phyloP scores from a whole-genome alignment of 1,140 invertebrate genomes.

The Lepeophtheirus salmonis region DNA sequence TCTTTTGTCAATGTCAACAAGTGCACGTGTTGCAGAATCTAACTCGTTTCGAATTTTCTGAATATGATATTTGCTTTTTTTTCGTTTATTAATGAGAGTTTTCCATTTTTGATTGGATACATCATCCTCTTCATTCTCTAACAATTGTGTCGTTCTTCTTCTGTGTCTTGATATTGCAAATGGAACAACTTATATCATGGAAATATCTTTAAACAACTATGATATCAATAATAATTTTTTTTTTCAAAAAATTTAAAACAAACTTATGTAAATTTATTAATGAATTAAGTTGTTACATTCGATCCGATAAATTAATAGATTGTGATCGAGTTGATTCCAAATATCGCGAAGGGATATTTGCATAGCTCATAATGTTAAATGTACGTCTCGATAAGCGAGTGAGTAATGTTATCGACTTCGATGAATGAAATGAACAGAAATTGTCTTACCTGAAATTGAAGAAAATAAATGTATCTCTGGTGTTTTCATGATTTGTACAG shows the following conservation, averaged over 20 bases:
- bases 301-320: not conserved
- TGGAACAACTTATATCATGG: not conserved
- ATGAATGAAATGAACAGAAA: no score
- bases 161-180: not conserved
- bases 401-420: no score
- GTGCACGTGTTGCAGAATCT: not conserved
- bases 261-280: not conserved
- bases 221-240: not conserved
- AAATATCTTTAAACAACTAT: not conserved
- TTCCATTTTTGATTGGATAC: not conserved
- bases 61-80: not conserved
- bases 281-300: not conserved
- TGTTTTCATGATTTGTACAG: no score
- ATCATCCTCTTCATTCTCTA: not conserved
- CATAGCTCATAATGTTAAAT: constrained; percentile 17
- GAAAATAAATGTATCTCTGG: no score
- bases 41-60: not conserved
- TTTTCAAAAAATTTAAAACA: not conserved
- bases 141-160: not conserved
- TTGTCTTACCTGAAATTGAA: no score
- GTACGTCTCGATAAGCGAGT: no score
- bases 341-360: constrained; percentile 16
- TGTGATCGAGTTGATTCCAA: not conserved
- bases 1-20: not conserved
- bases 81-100: not conserved